Evolutionary conservation across 2,113 vertebrate genomes (phyloP).

Genomic region (Zosterops japonicus): DNA sequence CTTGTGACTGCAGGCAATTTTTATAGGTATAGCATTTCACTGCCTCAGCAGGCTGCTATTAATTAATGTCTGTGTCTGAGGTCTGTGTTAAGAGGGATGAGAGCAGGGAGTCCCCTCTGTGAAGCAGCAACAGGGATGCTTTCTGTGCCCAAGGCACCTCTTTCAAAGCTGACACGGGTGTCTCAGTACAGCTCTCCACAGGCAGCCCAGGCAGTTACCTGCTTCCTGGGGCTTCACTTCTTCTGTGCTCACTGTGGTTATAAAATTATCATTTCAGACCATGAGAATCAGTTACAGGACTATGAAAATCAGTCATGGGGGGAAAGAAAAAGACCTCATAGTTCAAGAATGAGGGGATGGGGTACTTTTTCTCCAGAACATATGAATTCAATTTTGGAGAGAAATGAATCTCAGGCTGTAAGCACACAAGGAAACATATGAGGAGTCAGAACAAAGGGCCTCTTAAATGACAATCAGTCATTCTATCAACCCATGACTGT

Average conservation of each 20-base stretch:
- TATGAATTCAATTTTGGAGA: slow-evolving; percentile 64
- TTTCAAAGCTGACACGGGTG: rapidly evolving
- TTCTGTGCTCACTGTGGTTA: not conserved
- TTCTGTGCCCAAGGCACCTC: not conserved
- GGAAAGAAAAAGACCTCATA: slow-evolving; percentile 31
- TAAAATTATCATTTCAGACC: slow-evolving; percentile 54
- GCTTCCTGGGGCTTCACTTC: slow-evolving; percentile 4
- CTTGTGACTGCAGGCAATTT: not conserved
- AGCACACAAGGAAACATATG: slow-evolving; percentile 52
- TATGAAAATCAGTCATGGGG: slow-evolving; percentile 35
- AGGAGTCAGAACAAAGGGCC: slow-evolving; percentile 65
- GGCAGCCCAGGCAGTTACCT: not conserved
- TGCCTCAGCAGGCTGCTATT: not conserved
- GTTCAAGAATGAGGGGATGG: slow-evolving; percentile 29
- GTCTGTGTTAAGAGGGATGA: not conserved
- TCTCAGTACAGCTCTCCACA: not conserved
- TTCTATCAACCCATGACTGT: slow-evolving; percentile 56
- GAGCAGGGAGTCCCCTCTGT: not conserved
- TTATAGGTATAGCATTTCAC: not conserved
- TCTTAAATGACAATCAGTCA: slow-evolving; percentile 54
- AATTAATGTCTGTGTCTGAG: not conserved
- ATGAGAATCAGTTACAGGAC: not conserved
- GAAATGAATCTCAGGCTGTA: slow-evolving; percentile 57
- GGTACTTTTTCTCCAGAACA: slow-evolving; percentile 49
- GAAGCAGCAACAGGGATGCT: not conserved